Conservation (phyloP, 2,888 invertebrate species). For the Arctia plantaginis region DNA sequence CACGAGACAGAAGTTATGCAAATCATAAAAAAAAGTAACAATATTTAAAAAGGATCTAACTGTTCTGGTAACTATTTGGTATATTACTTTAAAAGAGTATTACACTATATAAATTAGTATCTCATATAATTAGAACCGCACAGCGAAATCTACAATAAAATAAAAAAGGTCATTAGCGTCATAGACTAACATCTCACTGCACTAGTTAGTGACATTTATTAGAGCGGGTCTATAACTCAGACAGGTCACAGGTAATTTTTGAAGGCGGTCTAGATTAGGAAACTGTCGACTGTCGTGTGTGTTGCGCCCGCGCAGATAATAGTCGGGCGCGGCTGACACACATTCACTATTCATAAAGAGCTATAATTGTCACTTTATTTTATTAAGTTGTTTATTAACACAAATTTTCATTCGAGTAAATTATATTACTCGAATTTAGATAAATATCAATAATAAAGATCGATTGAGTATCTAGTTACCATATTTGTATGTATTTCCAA, state of each 20-base stretch:
- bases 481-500: too few relatives aligned
- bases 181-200: slow-evolving; percentile 42
- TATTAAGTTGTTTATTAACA: slow-evolving; percentile 14
- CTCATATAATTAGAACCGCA: neutral
- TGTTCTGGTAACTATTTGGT: neutral
- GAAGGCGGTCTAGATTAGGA: slow-evolving; percentile 60
- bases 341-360: slow-evolving; percentile 52
- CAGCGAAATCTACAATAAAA: slow-evolving; percentile 10
- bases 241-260: slow-evolving; percentile 55
- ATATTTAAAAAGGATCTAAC: too few relatives aligned
- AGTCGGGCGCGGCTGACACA: slow-evolving; percentile 62
- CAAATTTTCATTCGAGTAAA: neutral
- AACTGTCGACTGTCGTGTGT: slow-evolving; percentile 40
- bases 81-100: neutral
- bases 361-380: slow-evolving; percentile 24
- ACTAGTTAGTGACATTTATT: slow-evolving; percentile 51
- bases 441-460: too few relatives aligned
- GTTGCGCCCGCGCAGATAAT: slow-evolving; percentile 52
- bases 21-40: too few relatives aligned
- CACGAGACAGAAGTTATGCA: neutral
- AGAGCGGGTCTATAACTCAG: slow-evolving; percentile 43
- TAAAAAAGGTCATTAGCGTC: slow-evolving; percentile 40
- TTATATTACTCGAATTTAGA: too few relatives aligned
- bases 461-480: too few relatives aligned
- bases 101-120: neutral